Percentiles rank a stretch among this genome's conserved stretches.
These are phyloP conservation scores for Silurus aristotelis DNA, from an alignment of 2,797 vertebrate genomes.

Conservation along the genomic window DNA sequence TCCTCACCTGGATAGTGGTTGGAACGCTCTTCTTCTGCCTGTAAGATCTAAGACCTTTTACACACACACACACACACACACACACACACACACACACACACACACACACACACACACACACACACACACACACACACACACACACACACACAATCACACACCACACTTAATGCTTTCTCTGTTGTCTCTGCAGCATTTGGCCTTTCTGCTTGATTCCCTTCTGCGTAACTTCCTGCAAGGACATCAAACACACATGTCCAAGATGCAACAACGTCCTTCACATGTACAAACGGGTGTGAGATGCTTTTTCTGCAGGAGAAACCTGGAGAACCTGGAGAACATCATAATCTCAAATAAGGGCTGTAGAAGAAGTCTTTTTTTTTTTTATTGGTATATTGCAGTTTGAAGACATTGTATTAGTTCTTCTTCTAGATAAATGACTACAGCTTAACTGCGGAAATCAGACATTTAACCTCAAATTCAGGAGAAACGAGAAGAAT, in stretches of 20 bases:
- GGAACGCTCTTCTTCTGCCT: neutral
- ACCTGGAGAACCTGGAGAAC: neutral
- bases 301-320: neutral
- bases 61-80: neutral
- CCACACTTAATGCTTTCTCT: neutral
- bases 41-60: neutral
- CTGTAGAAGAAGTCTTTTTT: neutral
- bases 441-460: too few relatives aligned
- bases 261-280: neutral
- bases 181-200: conserved; percentile 42
- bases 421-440: too few relatives aligned
- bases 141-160: neutral
- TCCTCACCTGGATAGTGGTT: conserved; percentile 68
- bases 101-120: neutral
- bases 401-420: too few relatives aligned
- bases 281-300: neutral
- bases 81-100: neutral
- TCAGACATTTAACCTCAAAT: too few relatives aligned
- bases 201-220: conserved; percentile 44
- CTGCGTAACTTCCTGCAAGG: conserved; percentile 37
- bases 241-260: conserved; percentile 42
- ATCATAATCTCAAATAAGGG: neutral
- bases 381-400: too few relatives aligned
- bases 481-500: too few relatives aligned
- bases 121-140: neutral